Percentiles rank a stretch among this genome's conserved stretches.
Conservation (phyloP, 2,113 vertebrate genomes). For the Mellivora capensis region DNA sequence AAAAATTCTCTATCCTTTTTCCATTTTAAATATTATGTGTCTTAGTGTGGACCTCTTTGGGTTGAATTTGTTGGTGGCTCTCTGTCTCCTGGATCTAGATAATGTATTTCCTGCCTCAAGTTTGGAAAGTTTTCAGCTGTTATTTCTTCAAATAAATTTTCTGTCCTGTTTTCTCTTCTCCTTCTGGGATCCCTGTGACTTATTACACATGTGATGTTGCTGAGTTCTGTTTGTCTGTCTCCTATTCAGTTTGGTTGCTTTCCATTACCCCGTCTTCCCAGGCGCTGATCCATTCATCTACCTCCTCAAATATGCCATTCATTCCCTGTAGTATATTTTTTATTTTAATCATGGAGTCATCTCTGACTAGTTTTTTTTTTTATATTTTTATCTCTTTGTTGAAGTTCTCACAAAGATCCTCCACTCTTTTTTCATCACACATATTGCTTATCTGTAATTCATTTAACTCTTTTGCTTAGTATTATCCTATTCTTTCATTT, state of each 20-base stretch:
- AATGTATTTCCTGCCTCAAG: neutral
- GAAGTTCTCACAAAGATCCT: neutral
- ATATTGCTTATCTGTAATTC: neutral
- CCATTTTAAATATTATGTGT: neutral
- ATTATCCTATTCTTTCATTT: neutral
- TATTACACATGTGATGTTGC: neutral
- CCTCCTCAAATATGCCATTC: neutral
- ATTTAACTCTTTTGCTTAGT: neutral
- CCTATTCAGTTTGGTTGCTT: neutral
- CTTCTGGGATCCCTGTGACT: neutral
- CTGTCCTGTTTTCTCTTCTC: neutral
- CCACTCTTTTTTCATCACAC: neutral
- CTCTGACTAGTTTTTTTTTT: neutral
- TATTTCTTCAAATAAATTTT: neutral
- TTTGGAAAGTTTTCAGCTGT: neutral
- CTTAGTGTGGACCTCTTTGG: neutral
- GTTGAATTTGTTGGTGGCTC: neutral
- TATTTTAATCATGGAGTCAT: neutral
- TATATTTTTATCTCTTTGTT: neutral
- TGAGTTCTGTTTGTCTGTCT: neutral
- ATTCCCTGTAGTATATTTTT: neutral
- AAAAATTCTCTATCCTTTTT: neutral
- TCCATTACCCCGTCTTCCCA: neutral
- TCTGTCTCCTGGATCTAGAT: neutral
- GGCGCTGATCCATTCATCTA: neutral